These are phyloP conservation scores for Nipponia nippon DNA, from an alignment of 2,113 vertebrate genomes.

Conservation along the genomic window DNA sequence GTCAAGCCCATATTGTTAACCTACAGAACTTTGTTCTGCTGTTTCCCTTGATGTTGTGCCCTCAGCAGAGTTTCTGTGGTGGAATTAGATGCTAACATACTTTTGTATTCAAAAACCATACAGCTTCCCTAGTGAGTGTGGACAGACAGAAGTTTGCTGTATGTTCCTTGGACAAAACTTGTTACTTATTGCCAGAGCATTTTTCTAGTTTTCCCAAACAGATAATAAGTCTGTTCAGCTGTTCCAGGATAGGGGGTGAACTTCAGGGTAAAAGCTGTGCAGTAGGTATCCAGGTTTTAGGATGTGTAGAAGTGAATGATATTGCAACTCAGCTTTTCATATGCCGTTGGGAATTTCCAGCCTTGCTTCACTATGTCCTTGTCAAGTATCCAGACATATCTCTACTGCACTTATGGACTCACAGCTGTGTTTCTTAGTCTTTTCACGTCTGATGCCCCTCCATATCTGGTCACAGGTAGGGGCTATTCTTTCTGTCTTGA, in stretches of 20 bases:
- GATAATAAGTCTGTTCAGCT: neutral
- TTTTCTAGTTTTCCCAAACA: neutral
- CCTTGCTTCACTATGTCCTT: neutral
- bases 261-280: neutral
- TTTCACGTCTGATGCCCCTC: neutral
- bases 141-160: neutral
- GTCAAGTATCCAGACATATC: neutral
- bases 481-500: neutral
- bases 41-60: neutral
- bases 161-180: neutral
- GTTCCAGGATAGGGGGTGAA: neutral
- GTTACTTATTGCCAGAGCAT: neutral
- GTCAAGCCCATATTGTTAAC: conserved; percentile 13
- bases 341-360: neutral
- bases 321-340: neutral
- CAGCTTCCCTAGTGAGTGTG: neutral
- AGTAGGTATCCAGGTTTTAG: neutral
- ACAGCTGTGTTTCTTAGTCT: neutral
- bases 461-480: neutral
- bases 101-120: neutral
- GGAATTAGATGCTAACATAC: neutral
- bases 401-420: neutral
- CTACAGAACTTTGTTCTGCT: neutral
- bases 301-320: accelerated
- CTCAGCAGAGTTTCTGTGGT: neutral